Evolutionary conservation across 2,888 invertebrate genomes (phyloP).

Genomic region (Drosophila melanocephala): DNA sequence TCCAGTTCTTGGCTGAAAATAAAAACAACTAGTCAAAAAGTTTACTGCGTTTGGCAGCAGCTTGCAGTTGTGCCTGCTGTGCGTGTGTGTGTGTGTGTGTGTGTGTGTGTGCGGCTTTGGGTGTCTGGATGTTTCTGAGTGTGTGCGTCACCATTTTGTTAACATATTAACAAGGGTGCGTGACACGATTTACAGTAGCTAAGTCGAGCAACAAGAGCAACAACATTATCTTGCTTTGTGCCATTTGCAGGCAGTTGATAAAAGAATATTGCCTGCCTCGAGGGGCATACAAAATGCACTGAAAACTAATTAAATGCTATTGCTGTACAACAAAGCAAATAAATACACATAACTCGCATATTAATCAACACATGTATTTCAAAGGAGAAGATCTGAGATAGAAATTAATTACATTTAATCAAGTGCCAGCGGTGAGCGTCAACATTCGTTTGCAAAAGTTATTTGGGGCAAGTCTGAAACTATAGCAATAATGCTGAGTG

Average conservation of each 20-base stretch:
- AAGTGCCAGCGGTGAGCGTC: slow-evolving; percentile 64
- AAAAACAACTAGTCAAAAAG: slow-evolving; percentile 47
- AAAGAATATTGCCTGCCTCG: slow-evolving; percentile 47
- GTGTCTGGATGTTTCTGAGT: slow-evolving; percentile 18
- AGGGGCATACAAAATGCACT: slow-evolving; percentile 28
- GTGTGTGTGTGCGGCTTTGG: slow-evolving; percentile 13
- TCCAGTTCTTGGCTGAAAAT: slow-evolving; percentile 32
- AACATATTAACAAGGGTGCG: slow-evolving; percentile 64
- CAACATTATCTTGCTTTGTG: slow-evolving; percentile 28
- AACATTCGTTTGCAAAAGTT: slow-evolving; percentile 69
- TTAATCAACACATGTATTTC: slow-evolving; percentile 25
- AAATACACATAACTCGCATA: slow-evolving; percentile 19
- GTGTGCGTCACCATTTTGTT: slow-evolving; percentile 49
- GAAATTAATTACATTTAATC: slow-evolving; percentile 78
- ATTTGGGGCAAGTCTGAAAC: slow-evolving; percentile 43
- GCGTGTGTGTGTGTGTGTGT: slow-evolving; percentile 19
- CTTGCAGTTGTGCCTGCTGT: slow-evolving; percentile 51
- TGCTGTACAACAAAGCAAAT: slow-evolving; percentile 21
- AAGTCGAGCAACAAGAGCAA: slow-evolving; percentile 31
- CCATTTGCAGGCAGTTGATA: slow-evolving; percentile 57
- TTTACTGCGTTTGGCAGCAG: slow-evolving; percentile 69
- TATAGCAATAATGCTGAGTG: slow-evolving; percentile 7
- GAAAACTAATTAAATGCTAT: slow-evolving; percentile 52
- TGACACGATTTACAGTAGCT: slow-evolving; percentile 55
- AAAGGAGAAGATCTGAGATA: background rate